Base-by-base conservation (phyloP, 1,140 invertebrate species). In the Lepidurus couesii region DNA sequence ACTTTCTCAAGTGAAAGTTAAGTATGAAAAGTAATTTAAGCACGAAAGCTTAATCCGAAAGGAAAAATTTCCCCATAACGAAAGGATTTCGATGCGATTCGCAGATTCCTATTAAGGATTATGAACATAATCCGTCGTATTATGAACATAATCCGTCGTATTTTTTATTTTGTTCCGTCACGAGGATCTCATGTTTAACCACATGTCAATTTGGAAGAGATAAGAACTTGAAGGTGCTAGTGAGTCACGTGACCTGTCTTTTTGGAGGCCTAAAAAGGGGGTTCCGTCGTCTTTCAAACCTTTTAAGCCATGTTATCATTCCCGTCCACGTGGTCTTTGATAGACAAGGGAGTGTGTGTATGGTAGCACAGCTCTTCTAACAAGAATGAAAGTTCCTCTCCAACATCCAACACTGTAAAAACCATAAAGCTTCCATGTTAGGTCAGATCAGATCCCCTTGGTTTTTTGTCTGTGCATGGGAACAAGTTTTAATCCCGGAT, bases 401-500 rank as follows among this genome's bases (percentile, higher is more conserved):
- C 53, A 21, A 65, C 5, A 65, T 1, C 16, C 7, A 65, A 65
- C 53, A 7, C 53, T 21, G 53, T 7, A 65, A 65, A 13, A 65
- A n/a, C 53, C 34, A 13, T 65, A 65, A 65, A 65, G 6, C 53
- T 21, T 13, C 53, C 53, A 34, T 65, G 53, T 65, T 5, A 65
- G 53, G 53, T 65, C 53, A 65, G 21, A 65, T 34, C 34, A 34
- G 34, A 65, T 21, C 53, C n/a, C 7, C 21, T 13, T 65, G 16
- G 16, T 65, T 65, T 65, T 65, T n/a, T 34, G 34, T 3, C 0
- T 4, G 4, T 34, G 9, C 53, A 65, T 65, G 53, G 53, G 53
- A 65, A 65, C 53, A 65, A 65, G 53, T 65, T 65, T 65, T 65
- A 65, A 65, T 65, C 53, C 53, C 53, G 13, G 53, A 65, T 65